Evolutionary conservation across 2,888 invertebrate species (phyloP), one percentile per base, ranked within the genome.

Genomic region (Tyria jacobaeae): DNA sequence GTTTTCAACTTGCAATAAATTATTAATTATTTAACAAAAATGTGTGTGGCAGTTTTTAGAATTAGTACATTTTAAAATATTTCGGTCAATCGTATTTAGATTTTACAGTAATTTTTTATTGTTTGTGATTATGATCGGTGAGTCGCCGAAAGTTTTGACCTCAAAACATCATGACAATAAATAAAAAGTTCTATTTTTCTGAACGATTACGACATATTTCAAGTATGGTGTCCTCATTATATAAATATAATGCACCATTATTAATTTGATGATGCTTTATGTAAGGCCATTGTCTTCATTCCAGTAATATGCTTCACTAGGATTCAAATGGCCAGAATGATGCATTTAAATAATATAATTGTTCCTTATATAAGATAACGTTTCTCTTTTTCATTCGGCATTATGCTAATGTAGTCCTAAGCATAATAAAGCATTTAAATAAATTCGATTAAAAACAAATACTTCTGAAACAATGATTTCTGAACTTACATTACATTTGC

Each of bases 141-240:
- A 47, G 63, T 68, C 66, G 78, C 64, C 77, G 70, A 49, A 72
- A 70, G 64, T 71, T 54, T 76, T 68, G 80, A 83, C 79, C 83
- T 83, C 76, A 84, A 81, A 87, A 80, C 82, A 87, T 88, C 88
- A 89, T 92, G 92, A 92, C 92, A 93, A 92, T 93, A 93, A 91
- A 81, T 87, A 85, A 12, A 83, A 84, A 79, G 75, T 81, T 86
- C 81, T 90, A 90, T 91, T 89, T 91, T 87, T 86, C 86, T 85
- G 84, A 85, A 80, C 70, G 69, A 70, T 68, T 68, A 70, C 55
- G 65, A 70, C 69, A 74, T 63, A 54, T 68, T 68, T 62, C 71
- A 68, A 63, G 44, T 56, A 60, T 62, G 41, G 70, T 66, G 52
- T 64, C 37, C 57, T 62, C 37, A 15, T 37, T 37, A 37, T 60